These are phyloP conservation scores for Blennius ocellaris DNA, from an alignment of 2,113 vertebrate species.

Conservation along the genomic window DNA sequence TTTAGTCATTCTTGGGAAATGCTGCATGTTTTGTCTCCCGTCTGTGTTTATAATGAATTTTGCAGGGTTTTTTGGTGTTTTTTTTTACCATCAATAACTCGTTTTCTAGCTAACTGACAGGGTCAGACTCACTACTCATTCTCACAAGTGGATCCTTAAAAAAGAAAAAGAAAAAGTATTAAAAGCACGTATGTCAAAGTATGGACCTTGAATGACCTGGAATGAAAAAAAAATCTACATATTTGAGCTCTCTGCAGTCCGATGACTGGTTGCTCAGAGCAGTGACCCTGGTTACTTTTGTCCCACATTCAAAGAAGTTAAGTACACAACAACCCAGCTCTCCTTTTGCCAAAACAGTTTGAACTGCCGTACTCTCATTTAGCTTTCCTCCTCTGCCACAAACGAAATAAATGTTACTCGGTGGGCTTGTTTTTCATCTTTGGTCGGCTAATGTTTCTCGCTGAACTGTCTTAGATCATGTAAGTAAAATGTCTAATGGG, in stretches of 20 bases:
- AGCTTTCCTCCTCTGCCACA: constrained; percentile 7
- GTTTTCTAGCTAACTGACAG: constrained; percentile 3
- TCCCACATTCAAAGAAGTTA: constrained; percentile 28
- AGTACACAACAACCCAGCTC: constrained; percentile 24
- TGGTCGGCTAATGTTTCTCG: constrained; percentile 30
- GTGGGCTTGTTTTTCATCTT: constrained; percentile 39
- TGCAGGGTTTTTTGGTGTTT: constrained; percentile 57
- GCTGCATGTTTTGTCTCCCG: neutral
- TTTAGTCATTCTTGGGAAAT: too few species aligned
- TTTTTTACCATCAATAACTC: constrained; percentile 41
- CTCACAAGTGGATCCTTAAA: neutral
- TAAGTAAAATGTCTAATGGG: constrained; percentile 18
- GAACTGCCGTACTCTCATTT: neutral
- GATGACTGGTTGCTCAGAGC: constrained; percentile 22
- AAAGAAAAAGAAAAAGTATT: too few species aligned
- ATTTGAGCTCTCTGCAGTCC: constrained; percentile 23
- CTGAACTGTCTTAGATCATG: constrained; percentile 25
- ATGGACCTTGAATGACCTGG: neutral
- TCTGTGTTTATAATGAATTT: constrained; percentile 80
- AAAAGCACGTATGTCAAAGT: neutral
- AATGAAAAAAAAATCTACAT: constrained; percentile 13
- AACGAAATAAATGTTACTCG: constrained; percentile 33
- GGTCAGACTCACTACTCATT: constrained; percentile 13
- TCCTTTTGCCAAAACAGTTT: constrained; percentile 4
- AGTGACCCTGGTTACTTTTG: neutral